Percentiles rank a stretch among this genome's conserved stretches.
Conservation (phyloP, 1,140 invertebrate species). For the Listronotus oregonensis region DNA sequence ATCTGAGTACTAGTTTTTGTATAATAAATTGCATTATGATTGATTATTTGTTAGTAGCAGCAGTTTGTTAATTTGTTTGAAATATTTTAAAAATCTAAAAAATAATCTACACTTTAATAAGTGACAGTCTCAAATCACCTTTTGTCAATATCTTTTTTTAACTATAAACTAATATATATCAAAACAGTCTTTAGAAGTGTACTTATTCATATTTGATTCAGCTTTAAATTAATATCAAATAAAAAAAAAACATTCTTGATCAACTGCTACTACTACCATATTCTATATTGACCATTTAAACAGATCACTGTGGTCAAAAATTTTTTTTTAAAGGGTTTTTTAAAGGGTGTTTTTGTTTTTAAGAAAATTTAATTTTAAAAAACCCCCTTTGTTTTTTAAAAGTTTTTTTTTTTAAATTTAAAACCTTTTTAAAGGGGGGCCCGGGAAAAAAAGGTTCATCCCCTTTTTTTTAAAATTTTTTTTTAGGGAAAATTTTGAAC, state of each 20-base stretch:
- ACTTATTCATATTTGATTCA: background rate
- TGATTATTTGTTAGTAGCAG: slow-evolving; percentile 6
- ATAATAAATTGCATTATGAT: slow-evolving; percentile 2
- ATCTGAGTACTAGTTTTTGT: slow-evolving; percentile 13
- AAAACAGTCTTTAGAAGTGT: slow-evolving; percentile 26
- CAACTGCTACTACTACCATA: slow-evolving; percentile 10
- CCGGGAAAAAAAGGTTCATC: too few species aligned
- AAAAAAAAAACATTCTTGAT: slow-evolving; percentile 9
- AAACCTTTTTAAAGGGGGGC: too few species aligned
- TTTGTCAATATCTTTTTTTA: background rate
- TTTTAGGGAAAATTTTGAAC: too few species aligned
- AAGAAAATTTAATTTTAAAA: too few species aligned
- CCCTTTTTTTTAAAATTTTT: too few species aligned
- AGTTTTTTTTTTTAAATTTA: too few species aligned
- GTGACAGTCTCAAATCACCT: slow-evolving; percentile 12
- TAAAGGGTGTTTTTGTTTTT: too few species aligned
- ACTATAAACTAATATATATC: slow-evolving; percentile 10
- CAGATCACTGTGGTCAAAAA: slow-evolving; percentile 35
- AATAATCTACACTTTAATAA: background rate
- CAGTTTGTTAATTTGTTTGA: slow-evolving; percentile 3
- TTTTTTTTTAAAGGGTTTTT: too few species aligned
- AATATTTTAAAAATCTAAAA: slow-evolving; percentile 1
- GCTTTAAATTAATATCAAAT: slow-evolving; percentile 2
- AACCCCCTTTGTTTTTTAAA: too few species aligned
- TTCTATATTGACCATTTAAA: slow-evolving; percentile 26